A percentile compares a stretch with the other conserved stretches of the same genome.
These are phyloP conservation scores for Pseudachorutes palmiensis DNA, from an alignment of 1,140 invertebrate species.

Conservation along the genomic window DNA sequence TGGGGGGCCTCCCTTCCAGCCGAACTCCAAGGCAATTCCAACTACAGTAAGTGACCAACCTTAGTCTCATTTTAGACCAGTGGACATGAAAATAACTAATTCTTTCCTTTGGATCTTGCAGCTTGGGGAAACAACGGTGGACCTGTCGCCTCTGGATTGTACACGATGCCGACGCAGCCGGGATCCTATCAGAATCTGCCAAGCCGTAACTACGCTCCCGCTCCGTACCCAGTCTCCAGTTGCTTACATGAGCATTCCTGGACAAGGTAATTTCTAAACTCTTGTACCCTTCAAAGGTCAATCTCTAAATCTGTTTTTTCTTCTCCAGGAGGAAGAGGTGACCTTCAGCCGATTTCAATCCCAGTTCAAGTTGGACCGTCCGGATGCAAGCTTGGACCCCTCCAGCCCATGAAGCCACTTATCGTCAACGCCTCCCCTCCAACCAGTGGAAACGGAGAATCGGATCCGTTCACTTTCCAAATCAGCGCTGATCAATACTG, in stretches of 20 bases:
- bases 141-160: not conserved
- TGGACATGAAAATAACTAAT: not conserved
- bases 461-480: not conserved
- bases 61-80: not conserved
- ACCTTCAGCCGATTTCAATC: not conserved
- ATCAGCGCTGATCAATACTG: not conserved
- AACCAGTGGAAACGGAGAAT: not conserved
- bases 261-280: not conserved
- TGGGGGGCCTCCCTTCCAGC: not conserved
- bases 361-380: not conserved
- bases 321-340: not conserved
- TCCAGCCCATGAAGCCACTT: not conserved
- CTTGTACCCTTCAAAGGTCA: not conserved
- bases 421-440: not conserved
- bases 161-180: not conserved
- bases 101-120: not conserved
- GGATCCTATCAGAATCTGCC: not conserved
- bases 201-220: not conserved
- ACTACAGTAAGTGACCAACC: not conserved
- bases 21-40: not conserved
- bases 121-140: not conserved
- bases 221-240: not conserved
- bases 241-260: not conserved
- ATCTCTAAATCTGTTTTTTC: not conserved
- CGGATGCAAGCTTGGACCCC: not conserved